Evolutionary conservation across 1,140 invertebrate genomes (phyloP).

Genomic region (Plutomurus gul): DNA sequence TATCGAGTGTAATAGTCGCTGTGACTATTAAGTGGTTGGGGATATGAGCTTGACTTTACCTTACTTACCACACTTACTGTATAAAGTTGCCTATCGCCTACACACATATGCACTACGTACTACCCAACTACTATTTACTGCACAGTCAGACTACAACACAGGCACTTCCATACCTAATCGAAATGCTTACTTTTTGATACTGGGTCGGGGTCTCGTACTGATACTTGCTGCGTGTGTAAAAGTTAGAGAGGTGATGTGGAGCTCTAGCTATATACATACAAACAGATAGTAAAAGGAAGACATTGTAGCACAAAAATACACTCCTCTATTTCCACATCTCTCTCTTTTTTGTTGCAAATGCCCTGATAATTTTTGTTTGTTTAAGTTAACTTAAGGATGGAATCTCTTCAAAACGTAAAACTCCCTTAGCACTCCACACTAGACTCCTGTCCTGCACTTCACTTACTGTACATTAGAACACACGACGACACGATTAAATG

Average conservation of each 20-base stretch:
- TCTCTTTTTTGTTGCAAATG: conserved; percentile 9
- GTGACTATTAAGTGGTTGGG: not conserved
- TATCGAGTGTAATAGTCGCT: not conserved
- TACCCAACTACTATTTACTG: not conserved
- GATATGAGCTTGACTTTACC: not conserved
- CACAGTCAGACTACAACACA: not conserved
- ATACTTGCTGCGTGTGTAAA: conserved; percentile 26
- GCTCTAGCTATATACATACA: not conserved
- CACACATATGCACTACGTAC: not conserved
- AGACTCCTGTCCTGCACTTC: not conserved
- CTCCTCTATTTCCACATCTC: conserved; percentile 27
- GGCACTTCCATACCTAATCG: no score
- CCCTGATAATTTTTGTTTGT: conserved; percentile 29
- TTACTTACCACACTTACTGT: not conserved
- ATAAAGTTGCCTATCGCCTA: not conserved
- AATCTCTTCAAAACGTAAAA: not conserved
- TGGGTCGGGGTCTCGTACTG: conserved; percentile 21
- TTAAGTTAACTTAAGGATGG: conserved; percentile 24
- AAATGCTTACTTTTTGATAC: conserved; percentile 12
- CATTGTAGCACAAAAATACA: conserved; percentile 29
- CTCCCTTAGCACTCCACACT: not conserved
- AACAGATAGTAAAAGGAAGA: conserved; percentile 27
- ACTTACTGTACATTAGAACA: no score
- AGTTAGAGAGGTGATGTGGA: conserved; percentile 26
- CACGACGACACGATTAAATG: no score